These are phyloP conservation scores for Hololepta plana DNA, from an alignment of 2,888 invertebrate species.

Conservation along the genomic window DNA sequence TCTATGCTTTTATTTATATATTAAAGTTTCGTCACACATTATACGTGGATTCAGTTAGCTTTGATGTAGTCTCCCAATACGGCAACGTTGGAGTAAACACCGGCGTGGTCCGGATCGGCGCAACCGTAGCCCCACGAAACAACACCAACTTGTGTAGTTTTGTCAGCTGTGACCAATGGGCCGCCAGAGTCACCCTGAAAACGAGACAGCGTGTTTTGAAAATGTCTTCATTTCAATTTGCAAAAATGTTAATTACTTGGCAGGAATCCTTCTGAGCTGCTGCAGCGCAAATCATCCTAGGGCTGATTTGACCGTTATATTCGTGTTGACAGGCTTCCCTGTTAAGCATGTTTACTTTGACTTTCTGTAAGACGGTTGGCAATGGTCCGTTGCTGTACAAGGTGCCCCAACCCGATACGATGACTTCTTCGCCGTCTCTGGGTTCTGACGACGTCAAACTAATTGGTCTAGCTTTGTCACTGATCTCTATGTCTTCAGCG, in stretches of 20 bases:
- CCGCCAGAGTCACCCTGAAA: slow-evolving; percentile 13
- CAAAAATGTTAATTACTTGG: too few species aligned
- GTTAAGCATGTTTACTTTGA: slow-evolving; percentile 8
- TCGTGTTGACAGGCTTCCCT: slow-evolving; percentile 7
- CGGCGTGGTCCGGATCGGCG: slow-evolving; percentile 14
- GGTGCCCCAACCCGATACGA: slow-evolving; percentile 10
- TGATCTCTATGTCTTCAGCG: slow-evolving; percentile 5
- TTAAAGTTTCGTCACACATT: too few species aligned
- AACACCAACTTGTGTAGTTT: slow-evolving; percentile 13
- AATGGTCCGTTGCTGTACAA: slow-evolving; percentile 4
- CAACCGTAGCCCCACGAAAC: slow-evolving; percentile 15
- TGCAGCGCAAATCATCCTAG: slow-evolving; percentile 12
- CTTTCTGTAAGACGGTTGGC: slow-evolving; percentile 7
- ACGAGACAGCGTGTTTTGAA: too few species aligned
- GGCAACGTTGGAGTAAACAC: slow-evolving; percentile 16
- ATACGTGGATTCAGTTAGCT: too few species aligned
- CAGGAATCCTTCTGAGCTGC: slow-evolving; percentile 9
- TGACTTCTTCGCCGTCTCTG: slow-evolving; percentile 3
- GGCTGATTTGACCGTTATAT: slow-evolving; percentile 8
- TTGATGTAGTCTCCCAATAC: too few species aligned
- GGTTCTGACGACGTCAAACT: slow-evolving; percentile 5
- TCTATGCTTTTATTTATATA: too few species aligned
- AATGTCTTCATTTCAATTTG: too few species aligned
- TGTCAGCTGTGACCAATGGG: slow-evolving; percentile 11
- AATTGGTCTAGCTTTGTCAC: slow-evolving; percentile 5